Evolutionary conservation across 1,140 invertebrate genomes (phyloP), one percentile per base, ranked within the genome.

Genomic region (Neocloeon triangulifer): DNA sequence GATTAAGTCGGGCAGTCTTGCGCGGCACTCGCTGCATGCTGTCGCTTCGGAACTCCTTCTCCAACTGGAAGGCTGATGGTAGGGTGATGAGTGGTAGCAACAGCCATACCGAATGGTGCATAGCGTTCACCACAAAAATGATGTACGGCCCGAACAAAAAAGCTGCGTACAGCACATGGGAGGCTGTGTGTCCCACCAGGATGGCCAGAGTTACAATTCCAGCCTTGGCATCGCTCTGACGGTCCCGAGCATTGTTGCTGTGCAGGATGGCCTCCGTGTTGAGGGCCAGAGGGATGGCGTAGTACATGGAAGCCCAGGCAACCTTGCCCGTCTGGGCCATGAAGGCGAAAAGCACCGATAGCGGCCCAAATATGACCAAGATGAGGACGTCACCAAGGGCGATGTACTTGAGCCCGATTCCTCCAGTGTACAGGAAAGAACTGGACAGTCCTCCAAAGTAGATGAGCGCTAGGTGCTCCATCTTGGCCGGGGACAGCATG

Each of bases 371-470:
- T 43, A 89, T 78, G 23, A 92, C 67, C 44, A 94, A 63, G 41
- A 92, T 77, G 30, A 94, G 52, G 18, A 92, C 68, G 56, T 92
- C 86, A 23, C 86, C 85, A 15, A 91, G 53, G 4, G 81, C 85
- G 43, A 91, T 86, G 43, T 91, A 91, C 50, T 91, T 92, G 20
- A 91, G 64, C 29, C 85, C 86, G 43, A 84, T 79, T n/a, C 86
- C 85, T 26, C 85, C 85, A 1, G 85, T 91, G 39, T 85, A 80
- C 4, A 94, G 54, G 56, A 89, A 89, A 33, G 80, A 86, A n/a
- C 81, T 84, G n/a, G 85, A 92, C 25, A 95, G 49, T 1, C 88
- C 89, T 32, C 88, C 85, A 56, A 95, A 94, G 49, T 89, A 95
- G 1, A 92, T 74, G 6, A 94, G 54, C 2, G 88, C 86, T 37